Base-by-base conservation (phyloP, 1,140 invertebrate species). In the Hycleus phaleratus region DNA sequence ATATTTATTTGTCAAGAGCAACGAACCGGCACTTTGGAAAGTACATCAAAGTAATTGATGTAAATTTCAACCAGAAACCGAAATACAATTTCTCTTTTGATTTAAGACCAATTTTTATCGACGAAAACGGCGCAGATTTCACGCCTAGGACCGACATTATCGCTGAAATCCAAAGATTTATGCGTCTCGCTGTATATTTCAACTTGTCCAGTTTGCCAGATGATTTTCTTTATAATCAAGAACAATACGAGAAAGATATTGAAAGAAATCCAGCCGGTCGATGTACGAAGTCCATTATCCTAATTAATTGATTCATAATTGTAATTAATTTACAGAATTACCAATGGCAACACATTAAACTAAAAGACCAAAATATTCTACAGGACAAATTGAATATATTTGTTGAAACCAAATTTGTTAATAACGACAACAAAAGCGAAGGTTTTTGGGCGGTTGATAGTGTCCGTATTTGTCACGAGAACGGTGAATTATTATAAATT, bases 381-480 rank as follows among this genome's bases (percentile, higher is more conserved):
- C 18, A 45, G 1, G 48, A 58, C n/a, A 50, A 58, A 46, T 40
- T 67, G 25, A 65, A 67, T 53, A 40, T 68, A 39, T 68, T 66
- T 39, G 59, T 68, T 2, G 50, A 68, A 57, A 67, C 67, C 1
- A 53, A 57, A 49, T 66, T 64, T 40, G 24, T 26, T 25, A 7
- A 7, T 32, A 32, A 32, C 32, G 7, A 32, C 7, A 32, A 32
- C 3, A n/a, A 12, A 46, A 42, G 38, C 26, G 45, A 56, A 12
- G 64, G 64, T 7, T 68, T 64, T 44, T 68, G 67, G 67, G 67
- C 64, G 9, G 60, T 66, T n/a, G 67, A 68, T 45, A 55, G 63
- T 48, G 63, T 67, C 9, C 58, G 67, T 51, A 58, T 68, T 46
- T 68, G 67, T 47, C 60, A 68, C 46, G 63, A 68, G 54, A 67